These are phyloP conservation scores for Agrenia bidenticulata DNA, from an alignment of 2,888 invertebrate genomes.

Conservation along the genomic window DNA sequence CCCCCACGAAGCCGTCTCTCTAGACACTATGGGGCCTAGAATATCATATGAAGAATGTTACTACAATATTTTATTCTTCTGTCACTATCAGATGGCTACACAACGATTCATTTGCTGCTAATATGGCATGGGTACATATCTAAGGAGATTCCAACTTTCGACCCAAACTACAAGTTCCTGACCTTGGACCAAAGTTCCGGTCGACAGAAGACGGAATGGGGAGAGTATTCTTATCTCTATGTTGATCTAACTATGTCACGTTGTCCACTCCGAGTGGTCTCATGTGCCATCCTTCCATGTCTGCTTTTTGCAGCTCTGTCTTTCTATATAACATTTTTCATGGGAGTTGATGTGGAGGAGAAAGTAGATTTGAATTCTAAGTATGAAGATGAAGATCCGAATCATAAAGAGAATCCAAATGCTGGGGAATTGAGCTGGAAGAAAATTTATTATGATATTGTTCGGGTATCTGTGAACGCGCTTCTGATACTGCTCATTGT, in stretches of 20 bases:
- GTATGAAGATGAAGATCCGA: conserved; percentile 16
- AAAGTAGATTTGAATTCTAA: conserved; percentile 7
- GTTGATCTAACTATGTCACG: conserved; percentile 39
- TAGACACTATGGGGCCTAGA: no score
- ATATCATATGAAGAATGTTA: no score
- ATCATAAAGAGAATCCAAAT: not conserved
- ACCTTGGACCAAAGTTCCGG: conserved; percentile 33
- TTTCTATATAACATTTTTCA: conserved; percentile 42
- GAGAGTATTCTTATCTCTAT: conserved; percentile 39
- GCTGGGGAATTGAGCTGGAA: no score
- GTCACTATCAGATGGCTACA: conserved; percentile 45
- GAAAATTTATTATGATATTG: conserved; percentile 29
- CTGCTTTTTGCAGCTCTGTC: conserved; percentile 35
- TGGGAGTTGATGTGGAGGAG: conserved; percentile 12
- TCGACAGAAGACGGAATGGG: conserved; percentile 32
- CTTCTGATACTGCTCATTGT: conserved; percentile 36
- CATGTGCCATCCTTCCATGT: conserved; percentile 40
- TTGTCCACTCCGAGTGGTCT: conserved; percentile 34
- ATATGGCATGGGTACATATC: conserved; percentile 48
- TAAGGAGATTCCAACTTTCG: conserved; percentile 32
- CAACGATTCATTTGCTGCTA: conserved; percentile 39
- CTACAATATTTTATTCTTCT: no score
- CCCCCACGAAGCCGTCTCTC: no score
- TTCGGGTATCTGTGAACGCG: conserved; percentile 40
- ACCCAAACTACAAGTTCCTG: conserved; percentile 39